Evolutionary conservation across 2,113 vertebrate species (phyloP).

Genomic region (Sclerurus mexicanus): DNA sequence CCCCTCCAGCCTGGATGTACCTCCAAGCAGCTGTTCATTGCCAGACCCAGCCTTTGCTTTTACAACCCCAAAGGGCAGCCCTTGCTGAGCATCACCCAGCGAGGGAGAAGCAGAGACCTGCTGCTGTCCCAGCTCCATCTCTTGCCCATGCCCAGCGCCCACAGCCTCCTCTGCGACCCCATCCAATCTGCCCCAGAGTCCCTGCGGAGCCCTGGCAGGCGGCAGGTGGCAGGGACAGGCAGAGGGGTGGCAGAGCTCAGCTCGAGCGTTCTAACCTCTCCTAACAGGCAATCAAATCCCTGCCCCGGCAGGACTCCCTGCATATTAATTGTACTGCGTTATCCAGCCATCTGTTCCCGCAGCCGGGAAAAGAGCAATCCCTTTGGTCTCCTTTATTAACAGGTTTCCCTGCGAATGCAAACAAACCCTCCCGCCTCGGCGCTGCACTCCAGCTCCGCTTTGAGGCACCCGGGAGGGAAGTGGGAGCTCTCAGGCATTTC

Average conservation of each 20-base stretch:
- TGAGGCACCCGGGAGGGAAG: not conserved
- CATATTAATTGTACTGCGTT: not conserved
- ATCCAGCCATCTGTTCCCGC: slow-evolving; percentile 34
- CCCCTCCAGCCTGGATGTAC: not conserved
- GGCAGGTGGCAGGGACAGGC: not conserved
- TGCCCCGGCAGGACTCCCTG: not conserved
- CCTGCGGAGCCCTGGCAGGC: not conserved
- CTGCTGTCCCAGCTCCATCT: not conserved
- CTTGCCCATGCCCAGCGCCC: not conserved
- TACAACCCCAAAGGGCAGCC: not conserved
- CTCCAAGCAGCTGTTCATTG: fast-evolving
- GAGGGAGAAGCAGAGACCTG: fast-evolving
- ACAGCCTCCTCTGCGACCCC: not conserved
- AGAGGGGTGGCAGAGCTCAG: not conserved
- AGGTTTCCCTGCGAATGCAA: slow-evolving; percentile 50
- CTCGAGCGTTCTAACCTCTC: not conserved
- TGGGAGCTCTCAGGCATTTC: not conserved
- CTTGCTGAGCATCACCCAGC: not conserved
- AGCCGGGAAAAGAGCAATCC: slow-evolving; percentile 54
- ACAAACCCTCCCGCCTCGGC: not conserved
- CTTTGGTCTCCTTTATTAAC: slow-evolving; percentile 38
- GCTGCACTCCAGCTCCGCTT: not conserved
- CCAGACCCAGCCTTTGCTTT: not conserved
- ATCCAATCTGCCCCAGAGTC: not conserved
- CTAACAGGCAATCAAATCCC: not conserved